Evolutionary conservation across 2,113 vertebrate genomes (phyloP), one percentile per base, ranked within the genome.

Genomic region (Paramisgurnus dabryanus): DNA sequence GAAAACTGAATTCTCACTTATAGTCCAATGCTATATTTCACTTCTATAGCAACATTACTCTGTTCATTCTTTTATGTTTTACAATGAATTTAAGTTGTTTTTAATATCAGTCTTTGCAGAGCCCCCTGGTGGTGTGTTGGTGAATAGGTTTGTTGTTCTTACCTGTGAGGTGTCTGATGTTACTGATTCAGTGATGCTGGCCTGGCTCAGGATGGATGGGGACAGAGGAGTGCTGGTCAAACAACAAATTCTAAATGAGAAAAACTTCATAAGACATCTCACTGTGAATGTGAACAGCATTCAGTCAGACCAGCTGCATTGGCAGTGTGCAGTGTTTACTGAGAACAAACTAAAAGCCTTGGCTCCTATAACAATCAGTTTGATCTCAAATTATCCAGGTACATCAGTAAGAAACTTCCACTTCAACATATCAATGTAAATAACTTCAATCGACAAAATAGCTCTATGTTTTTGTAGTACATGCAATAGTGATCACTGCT

Each of bases 171-270:
- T 83, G 66, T 86, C 82, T 40, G 18, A 72, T 9, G 47, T 66
- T n/a, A 57, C 22, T 22, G 78, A 50, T 27, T 8, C 4, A 10
- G 39, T 83, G 76, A 84, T 2, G 67, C 47, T 86, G 61, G 75
- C 69, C 67, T 86, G 85, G 85, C 53, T 86, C 53, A 83, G 55
- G 53, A 86, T 84, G 80, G 78, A 83, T n/a, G 55, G 70, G 5
- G 41, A 66, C 60, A 79, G 47, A 9, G 69, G 41, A 22, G 45
- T 76, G 66, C 11, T 83, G 50, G 79, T 40, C 49, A 76, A 81
- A 81, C 45, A 81, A 55, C 40, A 72, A 41, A 60, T 76, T 39
- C 76, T 83, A 55, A 79, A 34, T 50, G 17, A 41, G 41, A 50
- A 5, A 57, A 47, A 45, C 11, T 57, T 39, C 0, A 58, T 17